Base-by-base conservation (phyloP, 2,888 invertebrate genomes). In the Apotomis capreana region DNA sequence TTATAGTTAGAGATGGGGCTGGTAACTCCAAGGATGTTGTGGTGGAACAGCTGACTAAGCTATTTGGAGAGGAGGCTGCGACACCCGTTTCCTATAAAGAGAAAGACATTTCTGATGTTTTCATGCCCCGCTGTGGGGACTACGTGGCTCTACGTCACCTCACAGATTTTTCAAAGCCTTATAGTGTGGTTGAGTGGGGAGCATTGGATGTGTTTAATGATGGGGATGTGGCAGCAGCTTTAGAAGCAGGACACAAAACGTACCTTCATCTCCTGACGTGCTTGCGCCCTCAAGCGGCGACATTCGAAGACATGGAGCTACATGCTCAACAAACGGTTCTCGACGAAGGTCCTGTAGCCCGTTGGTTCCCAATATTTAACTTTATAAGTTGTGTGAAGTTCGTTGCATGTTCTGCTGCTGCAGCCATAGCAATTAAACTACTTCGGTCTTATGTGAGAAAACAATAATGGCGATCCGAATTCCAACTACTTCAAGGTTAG, bases 181-280 rank as follows among this genome's bases (percentile, higher is more conserved):
- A 76, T 52, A 78, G 78, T 57, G 15, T 54, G 6, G 76, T 93
- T 44, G 91, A 91, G 75, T 93, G 93, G 93, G 87, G 88, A n/a
- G 86, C 92, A 4, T 73, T 93, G 46, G 93, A 93, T 69, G 74
- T 93, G 1, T 93, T 89, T 65, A 89, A 85, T 13, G 92, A 93
- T 0, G 93, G 93, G 0, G 93, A 93, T 65, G 80, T 92, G 2
- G 88, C 88, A 0, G 85, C 88, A 0, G 89, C 92, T 0, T 76
- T 93, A 46, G 89, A 92, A 77, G 93, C 93, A 12, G 93, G 93
- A 0, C 89, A 93, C 63, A 79, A 79, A 4, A 87, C 92, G 0
- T 93, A 90, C 64, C 75, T 92, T 1, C 87, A 88, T 71, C 74
- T 93, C 67, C 68, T 92, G 57, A 86, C 83, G 36, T 84, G 78